Conservation (phyloP, 2,113 vertebrate genomes). For the Dunckerocampus dactyliophorus region DNA sequence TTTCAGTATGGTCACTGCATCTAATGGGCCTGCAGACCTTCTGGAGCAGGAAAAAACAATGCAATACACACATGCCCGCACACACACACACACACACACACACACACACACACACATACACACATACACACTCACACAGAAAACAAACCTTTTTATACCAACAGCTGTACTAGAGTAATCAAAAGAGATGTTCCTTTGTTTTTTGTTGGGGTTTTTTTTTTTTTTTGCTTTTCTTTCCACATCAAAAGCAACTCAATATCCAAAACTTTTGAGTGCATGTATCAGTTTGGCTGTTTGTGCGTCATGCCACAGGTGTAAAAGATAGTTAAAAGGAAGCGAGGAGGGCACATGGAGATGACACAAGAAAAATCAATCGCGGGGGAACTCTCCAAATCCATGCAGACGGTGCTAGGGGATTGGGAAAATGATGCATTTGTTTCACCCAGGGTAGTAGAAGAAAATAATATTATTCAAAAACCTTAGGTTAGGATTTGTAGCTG, state of each 20-base stretch:
- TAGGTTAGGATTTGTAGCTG: slow-evolving; percentile 75
- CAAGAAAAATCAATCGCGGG: slow-evolving; percentile 71
- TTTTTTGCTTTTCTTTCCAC: slow-evolving; percentile 50
- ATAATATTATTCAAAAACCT: slow-evolving; percentile 63
- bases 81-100: too few species aligned
- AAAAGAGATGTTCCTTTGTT: slow-evolving; percentile 69
- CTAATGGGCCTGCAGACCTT: slow-evolving; percentile 42
- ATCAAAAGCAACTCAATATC: slow-evolving; percentile 77
- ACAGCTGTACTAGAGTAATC: slow-evolving; percentile 62
- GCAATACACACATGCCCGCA: slow-evolving; percentile 23
- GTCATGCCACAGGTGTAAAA: slow-evolving; percentile 68
- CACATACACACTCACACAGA: slow-evolving; percentile 23
- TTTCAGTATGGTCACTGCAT: slow-evolving; percentile 29
- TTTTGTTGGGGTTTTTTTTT: slow-evolving; percentile 35
- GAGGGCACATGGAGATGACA: slow-evolving; percentile 70
- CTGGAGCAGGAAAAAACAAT: slow-evolving; percentile 45
- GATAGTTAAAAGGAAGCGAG: slow-evolving; percentile 64
- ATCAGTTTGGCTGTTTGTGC: slow-evolving; percentile 50
- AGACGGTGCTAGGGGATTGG: slow-evolving; percentile 64
- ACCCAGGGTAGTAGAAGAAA: slow-evolving; percentile 53
- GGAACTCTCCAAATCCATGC: slow-evolving; percentile 59
- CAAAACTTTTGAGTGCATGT: slow-evolving; percentile 67
- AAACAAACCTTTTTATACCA: slow-evolving; percentile 26
- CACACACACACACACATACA: too few species aligned
- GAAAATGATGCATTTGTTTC: slow-evolving; percentile 66